phyloP scores from a whole-genome alignment of 2,797 vertebrate genomes.

The Spinus olivaceus region DNA sequence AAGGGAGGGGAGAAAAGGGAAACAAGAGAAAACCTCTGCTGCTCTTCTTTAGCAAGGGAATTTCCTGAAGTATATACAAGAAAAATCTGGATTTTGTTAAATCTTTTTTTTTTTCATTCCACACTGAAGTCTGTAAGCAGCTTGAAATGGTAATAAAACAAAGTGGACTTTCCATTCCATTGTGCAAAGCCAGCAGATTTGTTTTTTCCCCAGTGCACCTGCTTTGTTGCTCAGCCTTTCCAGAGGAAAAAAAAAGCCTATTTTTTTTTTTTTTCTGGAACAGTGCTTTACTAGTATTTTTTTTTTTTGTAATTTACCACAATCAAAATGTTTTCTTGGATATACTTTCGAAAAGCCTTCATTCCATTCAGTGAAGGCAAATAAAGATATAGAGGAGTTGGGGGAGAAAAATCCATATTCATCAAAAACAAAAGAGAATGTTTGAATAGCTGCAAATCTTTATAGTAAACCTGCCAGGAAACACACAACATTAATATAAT shows the following conservation, averaged over 20 bases:
- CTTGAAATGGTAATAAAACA: slow-evolving; percentile 41
- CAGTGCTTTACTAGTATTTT: background rate
- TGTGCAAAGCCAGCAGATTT: slow-evolving; percentile 46
- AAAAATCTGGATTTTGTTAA: slow-evolving; percentile 11
- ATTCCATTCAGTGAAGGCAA: background rate
- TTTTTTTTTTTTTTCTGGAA: background rate
- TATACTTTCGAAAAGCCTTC: background rate
- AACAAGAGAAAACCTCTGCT: background rate
- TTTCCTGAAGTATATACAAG: background rate
- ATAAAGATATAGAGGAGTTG: background rate
- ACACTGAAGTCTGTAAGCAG: background rate
- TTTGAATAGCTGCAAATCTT: background rate
- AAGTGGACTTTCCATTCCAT: slow-evolving; percentile 20
- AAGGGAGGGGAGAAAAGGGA: background rate
- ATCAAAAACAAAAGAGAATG: background rate
- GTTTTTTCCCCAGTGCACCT: slow-evolving; percentile 36
- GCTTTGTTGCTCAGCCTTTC: slow-evolving; percentile 28
- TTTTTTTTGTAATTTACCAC: background rate
- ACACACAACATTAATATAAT: background rate
- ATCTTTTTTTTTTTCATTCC: background rate
- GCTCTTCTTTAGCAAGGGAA: background rate
- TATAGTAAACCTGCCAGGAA: background rate
- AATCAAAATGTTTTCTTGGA: background rate
- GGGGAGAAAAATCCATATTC: background rate
- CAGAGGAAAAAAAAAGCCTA: background rate